Evolutionary conservation across 2,797 vertebrate genomes (phyloP).

Genomic region (Lepus townsendii): DNA sequence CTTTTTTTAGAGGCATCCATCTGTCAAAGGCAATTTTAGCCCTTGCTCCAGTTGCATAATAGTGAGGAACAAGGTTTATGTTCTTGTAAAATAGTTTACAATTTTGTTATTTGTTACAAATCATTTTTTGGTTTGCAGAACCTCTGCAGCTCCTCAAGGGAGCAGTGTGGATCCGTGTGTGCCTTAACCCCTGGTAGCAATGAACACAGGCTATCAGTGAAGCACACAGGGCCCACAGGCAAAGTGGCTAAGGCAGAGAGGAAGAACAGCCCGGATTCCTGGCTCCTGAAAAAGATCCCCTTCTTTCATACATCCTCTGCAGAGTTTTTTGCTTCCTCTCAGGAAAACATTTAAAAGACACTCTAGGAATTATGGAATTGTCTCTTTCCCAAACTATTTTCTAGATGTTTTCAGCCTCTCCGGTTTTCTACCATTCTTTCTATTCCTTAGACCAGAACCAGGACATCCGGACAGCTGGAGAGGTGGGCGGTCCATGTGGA

Average conservation of each 20-base stretch:
- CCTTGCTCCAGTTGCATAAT: conserved; percentile 47
- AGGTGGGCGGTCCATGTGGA: not conserved
- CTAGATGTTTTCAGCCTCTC: not conserved
- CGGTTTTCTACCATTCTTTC: not conserved
- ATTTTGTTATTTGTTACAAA: not conserved
- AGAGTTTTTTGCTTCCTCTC: not conserved
- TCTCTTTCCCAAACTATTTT: not conserved
- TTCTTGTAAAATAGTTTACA: not conserved
- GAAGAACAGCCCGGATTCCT: not conserved
- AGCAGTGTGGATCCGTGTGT: not conserved
- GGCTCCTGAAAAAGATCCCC: not conserved
- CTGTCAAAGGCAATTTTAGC: conserved; percentile 69
- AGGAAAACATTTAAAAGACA: not conserved
- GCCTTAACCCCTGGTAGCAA: rapidly evolving
- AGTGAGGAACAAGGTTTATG: not conserved
- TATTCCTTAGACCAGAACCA: not conserved
- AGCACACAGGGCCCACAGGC: not conserved
- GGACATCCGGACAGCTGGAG: not conserved
- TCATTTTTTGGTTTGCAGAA: not conserved
- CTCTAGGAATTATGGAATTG: not conserved
- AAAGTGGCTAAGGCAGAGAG: not conserved
- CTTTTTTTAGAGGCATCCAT: conserved; percentile 50
- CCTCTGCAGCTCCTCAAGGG: not conserved
- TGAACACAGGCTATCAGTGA: rapidly evolving
- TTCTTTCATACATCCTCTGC: not conserved